Evolutionary conservation across 2,888 invertebrate species (phyloP).

Genomic region (Lochmaea crataegi): DNA sequence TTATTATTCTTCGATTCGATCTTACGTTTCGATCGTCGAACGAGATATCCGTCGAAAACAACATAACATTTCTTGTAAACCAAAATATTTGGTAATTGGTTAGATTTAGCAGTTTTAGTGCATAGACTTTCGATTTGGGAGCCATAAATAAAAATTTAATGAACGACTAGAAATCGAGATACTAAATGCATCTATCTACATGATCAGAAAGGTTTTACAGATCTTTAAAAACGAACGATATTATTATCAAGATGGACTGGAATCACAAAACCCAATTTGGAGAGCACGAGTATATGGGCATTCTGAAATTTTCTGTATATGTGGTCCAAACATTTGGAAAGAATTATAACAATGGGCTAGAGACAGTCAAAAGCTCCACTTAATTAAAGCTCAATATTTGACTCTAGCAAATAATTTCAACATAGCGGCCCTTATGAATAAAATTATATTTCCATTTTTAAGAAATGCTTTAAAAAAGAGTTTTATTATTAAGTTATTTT

Average conservation of each 20-base stretch:
- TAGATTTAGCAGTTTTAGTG: constrained; percentile 40
- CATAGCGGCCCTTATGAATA: too few relatives aligned
- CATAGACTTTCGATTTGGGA: constrained; percentile 28
- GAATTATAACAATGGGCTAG: constrained; percentile 1
- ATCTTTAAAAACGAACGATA: constrained; percentile 27
- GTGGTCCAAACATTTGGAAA: constrained; percentile 30
- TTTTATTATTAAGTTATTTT: not conserved
- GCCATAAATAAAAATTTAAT: constrained; percentile 36
- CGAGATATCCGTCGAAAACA: constrained; percentile 10
- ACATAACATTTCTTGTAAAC: constrained; percentile 33
- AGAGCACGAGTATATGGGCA: constrained; percentile 33
- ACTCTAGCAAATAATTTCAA: too few relatives aligned
- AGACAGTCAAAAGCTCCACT: not conserved
- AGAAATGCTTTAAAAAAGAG: not conserved
- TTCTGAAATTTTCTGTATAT: constrained; percentile 36
- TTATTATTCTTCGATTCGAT: constrained; percentile 26
- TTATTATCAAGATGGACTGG: constrained; percentile 16
- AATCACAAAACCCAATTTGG: constrained; percentile 23
- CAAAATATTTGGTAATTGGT: constrained; percentile 42
- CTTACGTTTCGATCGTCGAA: constrained; percentile 17
- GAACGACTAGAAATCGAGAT: constrained; percentile 28
- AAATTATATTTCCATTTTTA: not conserved
- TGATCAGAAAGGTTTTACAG: constrained; percentile 34
- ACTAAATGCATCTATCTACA: constrained; percentile 25
- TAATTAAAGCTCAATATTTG: not conserved